Conservation (phyloP, 2,797 vertebrate species). For the Molossus molossus region DNA sequence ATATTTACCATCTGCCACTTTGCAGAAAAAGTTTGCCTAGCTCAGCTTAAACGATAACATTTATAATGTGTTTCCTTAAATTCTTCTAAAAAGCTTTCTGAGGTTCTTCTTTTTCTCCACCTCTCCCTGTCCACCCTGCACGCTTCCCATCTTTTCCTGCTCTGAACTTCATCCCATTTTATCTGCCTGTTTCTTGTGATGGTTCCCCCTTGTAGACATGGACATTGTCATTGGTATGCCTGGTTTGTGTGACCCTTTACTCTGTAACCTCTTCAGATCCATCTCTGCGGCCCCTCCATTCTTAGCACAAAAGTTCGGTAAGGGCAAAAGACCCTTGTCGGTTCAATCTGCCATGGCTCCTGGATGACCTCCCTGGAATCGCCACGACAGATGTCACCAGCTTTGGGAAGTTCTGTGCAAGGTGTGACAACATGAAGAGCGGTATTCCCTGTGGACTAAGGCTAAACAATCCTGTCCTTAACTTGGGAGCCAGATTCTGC, state of each 20-base stretch:
- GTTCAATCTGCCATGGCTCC: not conserved
- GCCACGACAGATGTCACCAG: not conserved
- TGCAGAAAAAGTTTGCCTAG: slow-evolving; percentile 1
- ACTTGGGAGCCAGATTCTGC: not conserved
- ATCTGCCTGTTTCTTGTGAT: not conserved
- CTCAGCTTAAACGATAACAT: slow-evolving; percentile 27
- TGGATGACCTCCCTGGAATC: not conserved
- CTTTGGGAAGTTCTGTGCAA: not conserved
- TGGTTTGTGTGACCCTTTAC: slow-evolving; percentile 1
- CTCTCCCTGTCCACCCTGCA: not conserved
- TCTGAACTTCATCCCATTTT: slow-evolving; percentile 42
- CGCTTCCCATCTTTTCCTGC: not conserved
- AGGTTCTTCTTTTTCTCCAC: not conserved
- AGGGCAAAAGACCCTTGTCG: not conserved
- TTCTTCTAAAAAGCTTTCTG: not conserved
- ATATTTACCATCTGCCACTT: slow-evolving; percentile 44
- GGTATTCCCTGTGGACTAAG: not conserved
- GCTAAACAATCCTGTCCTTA: not conserved
- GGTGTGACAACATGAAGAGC: not conserved
- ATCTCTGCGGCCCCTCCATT: not conserved
- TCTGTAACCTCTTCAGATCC: slow-evolving; percentile 18
- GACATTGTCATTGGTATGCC: not conserved
- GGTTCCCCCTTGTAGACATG: slow-evolving; percentile 36
- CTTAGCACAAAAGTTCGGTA: not conserved
- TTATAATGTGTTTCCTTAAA: not conserved